These are phyloP conservation scores for Pherbina coryleti DNA, from an alignment of 2,888 invertebrate species.

Conservation along the genomic window DNA sequence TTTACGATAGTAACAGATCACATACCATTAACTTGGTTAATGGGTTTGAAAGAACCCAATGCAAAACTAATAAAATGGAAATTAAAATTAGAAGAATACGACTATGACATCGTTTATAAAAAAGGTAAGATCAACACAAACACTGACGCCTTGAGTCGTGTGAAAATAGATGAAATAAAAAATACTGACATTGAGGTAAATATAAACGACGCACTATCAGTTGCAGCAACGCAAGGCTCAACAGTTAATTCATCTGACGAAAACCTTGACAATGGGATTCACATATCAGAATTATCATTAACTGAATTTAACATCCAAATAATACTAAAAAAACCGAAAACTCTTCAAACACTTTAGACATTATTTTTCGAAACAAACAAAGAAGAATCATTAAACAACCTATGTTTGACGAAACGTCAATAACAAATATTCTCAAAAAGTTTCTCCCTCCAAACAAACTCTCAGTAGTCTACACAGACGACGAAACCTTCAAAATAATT, in stretches of 20 bases:
- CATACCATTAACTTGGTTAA: neutral
- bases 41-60: neutral
- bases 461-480: too few species aligned
- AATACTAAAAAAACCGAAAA: too few species aligned
- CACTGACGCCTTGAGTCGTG: neutral
- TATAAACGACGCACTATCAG: too few species aligned
- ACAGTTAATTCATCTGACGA: neutral
- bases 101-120: neutral
- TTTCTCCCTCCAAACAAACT: too few species aligned
- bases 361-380: too few species aligned
- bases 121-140: neutral
- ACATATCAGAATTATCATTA: neutral
- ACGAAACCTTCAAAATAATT: too few species aligned
- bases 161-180: too few species aligned
- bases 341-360: too few species aligned
- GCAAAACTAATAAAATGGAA: neutral
- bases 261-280: neutral
- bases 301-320: neutral
- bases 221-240: neutral
- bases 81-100: neutral
- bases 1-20: neutral
- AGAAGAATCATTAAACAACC: too few species aligned
- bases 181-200: too few species aligned
- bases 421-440: too few species aligned
- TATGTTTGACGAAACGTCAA: too few species aligned